Conservation (phyloP, 2,113 vertebrate species). For the Natator depressus region DNA sequence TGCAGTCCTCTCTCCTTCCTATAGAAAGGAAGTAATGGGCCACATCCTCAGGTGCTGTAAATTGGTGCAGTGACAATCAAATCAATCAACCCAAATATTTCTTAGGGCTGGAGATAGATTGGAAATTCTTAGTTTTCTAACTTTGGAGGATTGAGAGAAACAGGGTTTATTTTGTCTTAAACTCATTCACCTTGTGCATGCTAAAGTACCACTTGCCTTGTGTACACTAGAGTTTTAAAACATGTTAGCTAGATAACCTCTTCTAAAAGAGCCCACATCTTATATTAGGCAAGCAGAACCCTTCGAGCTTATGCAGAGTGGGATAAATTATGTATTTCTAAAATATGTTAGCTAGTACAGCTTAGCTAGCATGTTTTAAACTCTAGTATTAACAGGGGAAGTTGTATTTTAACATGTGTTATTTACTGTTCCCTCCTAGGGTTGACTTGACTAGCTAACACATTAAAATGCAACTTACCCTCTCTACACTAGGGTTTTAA, state of each 20-base stretch:
- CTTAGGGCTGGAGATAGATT: not conserved
- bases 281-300: not conserved
- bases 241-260: not conserved
- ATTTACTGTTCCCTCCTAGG: not conserved
- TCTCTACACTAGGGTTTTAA: not conserved
- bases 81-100: not conserved
- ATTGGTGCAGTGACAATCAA: not conserved
- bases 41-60: not conserved
- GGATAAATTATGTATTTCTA: not conserved
- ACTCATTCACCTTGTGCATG: not conserved
- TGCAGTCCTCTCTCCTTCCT: not conserved
- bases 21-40: not conserved
- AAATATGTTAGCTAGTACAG: not conserved
- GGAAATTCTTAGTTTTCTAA: not conserved
- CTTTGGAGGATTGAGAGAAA: not conserved
- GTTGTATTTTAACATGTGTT: not conserved
- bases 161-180: not conserved
- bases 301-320: not conserved
- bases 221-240: not conserved
- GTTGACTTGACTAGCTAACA: not conserved
- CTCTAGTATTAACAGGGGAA: not conserved
- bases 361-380: not conserved
- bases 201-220: not conserved
- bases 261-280: not conserved
- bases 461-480: not conserved